Base-by-base conservation (phyloP, 1,140 invertebrate genomes). In the Solenopsis invicta region DNA sequence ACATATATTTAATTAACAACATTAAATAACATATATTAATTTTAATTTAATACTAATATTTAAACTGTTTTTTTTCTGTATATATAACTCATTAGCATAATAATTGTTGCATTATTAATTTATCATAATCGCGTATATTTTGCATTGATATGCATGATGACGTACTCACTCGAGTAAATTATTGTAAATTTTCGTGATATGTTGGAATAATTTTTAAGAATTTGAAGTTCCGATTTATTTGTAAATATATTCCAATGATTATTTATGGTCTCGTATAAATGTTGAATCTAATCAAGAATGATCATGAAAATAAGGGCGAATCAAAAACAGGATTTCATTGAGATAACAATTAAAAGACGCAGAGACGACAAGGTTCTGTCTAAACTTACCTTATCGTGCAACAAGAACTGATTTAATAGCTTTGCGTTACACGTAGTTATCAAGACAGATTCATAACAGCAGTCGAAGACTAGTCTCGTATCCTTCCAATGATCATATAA, bases 171-270 rank as follows among this genome's bases (percentile, higher is more conserved):
- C 41, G 41, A 41, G 8, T 41, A 41, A 41, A 41, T 6, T 41
- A 41, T 41, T 41, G 41, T 41, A 41, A 41, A 41, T 41, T 41
- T 41, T 41, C 41, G 4, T 8, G 41, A 41, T 41, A 41, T 41
- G 41, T 41, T 41, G 3, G 41, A 3, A 41, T 41, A 41, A 41
- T 41, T 4, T 41, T 41, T 41, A 41, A 41, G 41, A 41, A 4
- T 41, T 4, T 4, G 41, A 41, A 41, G 41, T 41, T 41, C 41
- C 41, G 41, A 41, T 41, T 41, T 4, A 41, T 8, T 41, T 8
- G 41, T 41, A 41, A 41, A 41, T 41, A 41, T 8, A 41, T 76
- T 61, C 74, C 74, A 76, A n/a, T 76, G 74, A 45, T 59, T 56
- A 16, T 76, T 16, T 21, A 76, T 76, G 13, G n/a, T 2, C 37